Evolutionary conservation across 2,797 vertebrate species (phyloP), one percentile per base, ranked within the genome.

Genomic region (Dromococcyx pavoninus): DNA sequence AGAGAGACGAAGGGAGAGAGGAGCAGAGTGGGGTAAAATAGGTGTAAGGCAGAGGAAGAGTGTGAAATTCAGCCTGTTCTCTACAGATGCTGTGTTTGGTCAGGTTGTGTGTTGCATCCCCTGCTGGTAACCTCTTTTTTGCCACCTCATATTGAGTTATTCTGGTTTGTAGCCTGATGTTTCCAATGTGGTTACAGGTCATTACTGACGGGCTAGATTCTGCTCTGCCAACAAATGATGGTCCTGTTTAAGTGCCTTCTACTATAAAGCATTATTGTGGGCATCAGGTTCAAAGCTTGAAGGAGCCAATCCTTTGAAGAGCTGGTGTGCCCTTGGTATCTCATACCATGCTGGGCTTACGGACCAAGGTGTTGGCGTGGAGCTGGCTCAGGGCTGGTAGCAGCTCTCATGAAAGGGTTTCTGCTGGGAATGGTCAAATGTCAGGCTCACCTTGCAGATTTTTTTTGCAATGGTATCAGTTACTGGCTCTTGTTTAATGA

Each of bases 281-380:
- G 11, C 3, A 6, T 30, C 2, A 2, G 5, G 13, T 50, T 84
- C 51, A 70, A 0, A 7, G 7, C 39, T 48, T 43, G 32, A 43
- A 67, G n/a, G 62, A 92, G 11, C 8, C 66, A 66, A n/a, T 15
- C 21, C 27, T 78, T 61, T 11, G 54, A 33, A 46, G 43, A 11
- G 43, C 17, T 60, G 25, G 10, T 30, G 23, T 78, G 44, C 11
- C 32, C 30, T 32, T 48, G 30, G n/a, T 61, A 48, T n/a, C 11
- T 41, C 17, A 7, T 30, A 7, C 11, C 3, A 0, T 15, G 5
- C 43, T 7, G 25, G 53, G 18, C 15, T 37, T 18, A 7, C 32
- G 16, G 28, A 33, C 43, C 33, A 58, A 17, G 6, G 50, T 17
- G 10, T 9, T 58, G 53, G 65, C 24, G 7, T 56, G 39, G 32